Percentiles rank a stretch among this genome's conserved stretches.
These are phyloP conservation scores for Echeneis naucrates DNA, from an alignment of 2,797 vertebrate species.

Conservation along the genomic window DNA sequence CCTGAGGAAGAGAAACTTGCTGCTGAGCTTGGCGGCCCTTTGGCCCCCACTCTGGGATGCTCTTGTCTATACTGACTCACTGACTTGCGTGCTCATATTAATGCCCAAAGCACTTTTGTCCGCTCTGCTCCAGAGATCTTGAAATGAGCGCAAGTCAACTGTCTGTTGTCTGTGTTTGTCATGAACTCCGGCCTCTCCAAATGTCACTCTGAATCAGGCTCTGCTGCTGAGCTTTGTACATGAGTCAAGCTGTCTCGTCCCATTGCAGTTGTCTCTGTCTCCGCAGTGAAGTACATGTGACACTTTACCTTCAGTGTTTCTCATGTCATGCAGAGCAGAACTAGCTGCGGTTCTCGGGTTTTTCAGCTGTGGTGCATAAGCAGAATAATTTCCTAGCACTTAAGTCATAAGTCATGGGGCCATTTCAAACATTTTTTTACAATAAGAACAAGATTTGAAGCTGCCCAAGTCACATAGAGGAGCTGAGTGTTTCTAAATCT, in stretches of 20 bases:
- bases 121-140: conserved; percentile 54
- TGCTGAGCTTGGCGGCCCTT: conserved; percentile 7
- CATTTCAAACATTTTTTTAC: conserved; percentile 11
- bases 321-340: conserved; percentile 27
- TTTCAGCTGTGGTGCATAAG: conserved; percentile 27
- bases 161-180: conserved; percentile 55
- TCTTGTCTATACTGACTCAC: conserved; percentile 28
- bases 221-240: conserved; percentile 59
- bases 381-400: conserved; percentile 11
- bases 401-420: conserved; percentile 13
- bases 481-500: background rate
- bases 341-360: conserved; percentile 30
- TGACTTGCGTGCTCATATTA: conserved; percentile 44
- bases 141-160: conserved; percentile 51
- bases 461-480: background rate
- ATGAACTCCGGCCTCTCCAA: conserved; percentile 53
- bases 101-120: conserved; percentile 44
- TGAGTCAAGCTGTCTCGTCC: conserved; percentile 68
- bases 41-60: background rate
- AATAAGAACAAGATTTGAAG: background rate
- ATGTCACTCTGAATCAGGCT: conserved; percentile 72
- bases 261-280: conserved; percentile 46
- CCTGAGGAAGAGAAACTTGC: conserved; percentile 1
- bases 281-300: conserved; percentile 55
- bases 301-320: conserved; percentile 65